Evolutionary conservation across 2,797 vertebrate genomes (phyloP), one percentile per base, ranked within the genome.

Genomic region (Syngnathus rostellatus): DNA sequence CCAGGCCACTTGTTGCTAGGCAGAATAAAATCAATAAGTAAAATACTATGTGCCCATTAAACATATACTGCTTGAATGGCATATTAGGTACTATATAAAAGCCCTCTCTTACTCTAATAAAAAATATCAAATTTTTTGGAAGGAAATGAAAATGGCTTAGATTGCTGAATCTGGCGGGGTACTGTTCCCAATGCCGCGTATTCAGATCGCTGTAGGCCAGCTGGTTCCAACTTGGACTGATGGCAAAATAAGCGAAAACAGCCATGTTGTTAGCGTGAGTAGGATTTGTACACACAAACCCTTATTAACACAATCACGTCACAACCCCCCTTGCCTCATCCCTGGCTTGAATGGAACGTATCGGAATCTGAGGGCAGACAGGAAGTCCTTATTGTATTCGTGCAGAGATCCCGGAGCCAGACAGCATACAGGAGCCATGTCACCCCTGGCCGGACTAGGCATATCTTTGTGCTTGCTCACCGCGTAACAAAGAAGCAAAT

Each of bases 401-500:
- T 77, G 87, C 82, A 81, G 90, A 83, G 88, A 88, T 84, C 86
- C 89, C 83, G 83, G 91, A 91, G 90, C 92, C 93, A 95, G 92
- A 91, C 91, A 89, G 90, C 43, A 86, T 89, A 91, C 87, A 86
- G 83, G 77, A 92, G 84, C 89, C 87, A 83, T 89, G 92, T 90
- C 90, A 91, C 89, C 84, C 74, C 39, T 79, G 88, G 78, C 86
- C 83, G 59, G 72, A 84, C 85, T 86, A 89, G 79, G 82, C 88
- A 88, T 89, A 92, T 91, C 93, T 93, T 94, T 94, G 90, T 91
- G 79, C 81, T 90, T 88, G 92, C 86, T 94, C 92, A 92, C 90
- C 77, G 69, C 66, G 78, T 86, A 88, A 94, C 91, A 94, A 93
- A 93, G 91, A 94, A 83, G 87, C 92, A 93, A 93, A 94, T 93